Conservation (phyloP, 2,888 invertebrate species). For the Romanomermis culicivorax region DNA sequence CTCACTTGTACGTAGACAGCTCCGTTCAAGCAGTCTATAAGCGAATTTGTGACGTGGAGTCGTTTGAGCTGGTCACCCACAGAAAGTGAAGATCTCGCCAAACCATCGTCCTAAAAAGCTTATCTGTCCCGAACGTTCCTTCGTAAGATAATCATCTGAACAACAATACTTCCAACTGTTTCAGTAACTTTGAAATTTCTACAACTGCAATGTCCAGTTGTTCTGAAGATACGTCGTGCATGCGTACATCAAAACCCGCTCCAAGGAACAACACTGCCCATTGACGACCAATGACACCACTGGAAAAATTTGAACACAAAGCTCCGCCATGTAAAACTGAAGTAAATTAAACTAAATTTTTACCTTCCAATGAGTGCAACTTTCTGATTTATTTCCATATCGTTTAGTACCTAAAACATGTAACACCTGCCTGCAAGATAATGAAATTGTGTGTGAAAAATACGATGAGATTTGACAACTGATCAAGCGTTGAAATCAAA, state of each 20-base stretch:
- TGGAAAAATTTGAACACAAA: no score
- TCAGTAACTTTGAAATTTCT: slow-evolving; percentile 46
- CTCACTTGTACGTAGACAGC: slow-evolving; percentile 40
- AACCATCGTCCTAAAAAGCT: slow-evolving; percentile 31
- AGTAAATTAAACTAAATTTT: background rate
- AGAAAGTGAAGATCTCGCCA: slow-evolving; percentile 50
- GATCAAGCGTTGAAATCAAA: no score
- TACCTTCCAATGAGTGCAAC: background rate
- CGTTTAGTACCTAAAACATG: no score
- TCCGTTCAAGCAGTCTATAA: slow-evolving; percentile 49
- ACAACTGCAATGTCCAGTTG: slow-evolving; percentile 42
- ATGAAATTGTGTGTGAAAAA: no score
- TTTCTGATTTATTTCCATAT: no score
- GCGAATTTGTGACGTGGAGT: slow-evolving; percentile 44
- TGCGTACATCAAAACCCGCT: slow-evolving; percentile 61
- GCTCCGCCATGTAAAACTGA: slow-evolving; percentile 3
- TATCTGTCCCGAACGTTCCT: background rate
- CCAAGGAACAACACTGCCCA: slow-evolving; percentile 93
- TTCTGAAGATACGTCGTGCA: slow-evolving; percentile 44
- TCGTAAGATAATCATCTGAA: background rate
- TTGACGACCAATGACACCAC: slow-evolving; percentile 80
- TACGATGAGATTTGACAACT: no score
- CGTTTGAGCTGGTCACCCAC: slow-evolving; percentile 50
- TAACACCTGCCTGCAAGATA: no score
- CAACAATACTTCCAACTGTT: slow-evolving; percentile 15